Evolutionary conservation across 2,113 vertebrate species (phyloP), one percentile per base, ranked within the genome.

Genomic region (Amphiprion ocellaris): DNA sequence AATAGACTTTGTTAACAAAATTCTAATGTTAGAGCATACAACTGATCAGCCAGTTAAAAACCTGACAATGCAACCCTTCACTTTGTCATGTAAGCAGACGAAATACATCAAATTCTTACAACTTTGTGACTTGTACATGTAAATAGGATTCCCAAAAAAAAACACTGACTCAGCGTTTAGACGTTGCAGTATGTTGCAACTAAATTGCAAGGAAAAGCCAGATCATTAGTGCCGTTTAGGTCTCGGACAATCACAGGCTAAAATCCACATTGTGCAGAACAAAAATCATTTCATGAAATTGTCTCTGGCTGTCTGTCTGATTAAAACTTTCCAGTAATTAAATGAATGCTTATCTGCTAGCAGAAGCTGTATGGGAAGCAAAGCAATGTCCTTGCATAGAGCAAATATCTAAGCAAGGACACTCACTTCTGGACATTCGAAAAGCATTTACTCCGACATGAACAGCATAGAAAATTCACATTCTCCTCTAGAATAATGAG

Each of bases 241-340:
- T 83, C 82, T 23, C 26, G 53, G 71, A 30, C 30, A 30, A 30
- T 49, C 17, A 58, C 10, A 58, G 59, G 52, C 55, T 59, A 58
- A 58, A 77, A 80, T 73, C 28, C 33, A 64, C 39, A 74, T 50
- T 64, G 5, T 55, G 54, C 10, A 68, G 56, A 79, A 58, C 12
- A 63, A 41, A 81, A 77, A 58, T 80, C 77, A 88, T 69, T 88
- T 84, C 72, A 79, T 86, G 21, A 71, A 92, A 91, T 91, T 90
- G 84, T 84, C 87, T 92, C 86, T 90, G 88, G 87, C 89, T 89
- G 90, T 84, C 83, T 77, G 58, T 84, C 76, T 63, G 61, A 71
- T 69, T 84, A 46, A 79, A 76, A 68, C 33, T 19, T 67, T 83
- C n/a, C n/a, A 50, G 53, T 26, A 46, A 14, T n/a, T 54, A 74